Conservation (phyloP, 2,113 vertebrate species). For the Serinus canaria region DNA sequence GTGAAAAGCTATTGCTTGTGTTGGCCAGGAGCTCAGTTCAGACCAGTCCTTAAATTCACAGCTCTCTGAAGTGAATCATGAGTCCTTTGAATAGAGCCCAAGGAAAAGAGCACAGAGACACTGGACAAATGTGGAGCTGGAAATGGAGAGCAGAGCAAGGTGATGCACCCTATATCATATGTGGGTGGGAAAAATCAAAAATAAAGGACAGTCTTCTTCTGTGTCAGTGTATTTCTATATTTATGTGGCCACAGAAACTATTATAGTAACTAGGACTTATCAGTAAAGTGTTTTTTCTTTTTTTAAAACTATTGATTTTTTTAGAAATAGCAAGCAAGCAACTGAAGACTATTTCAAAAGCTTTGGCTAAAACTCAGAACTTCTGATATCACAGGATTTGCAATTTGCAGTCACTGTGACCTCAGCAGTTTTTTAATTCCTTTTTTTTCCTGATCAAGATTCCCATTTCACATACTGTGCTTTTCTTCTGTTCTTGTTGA, state of each 20-base stretch:
- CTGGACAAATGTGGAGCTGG: neutral
- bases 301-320: neutral
- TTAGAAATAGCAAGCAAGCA: neutral
- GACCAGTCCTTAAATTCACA: neutral
- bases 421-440: neutral
- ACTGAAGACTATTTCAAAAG: neutral
- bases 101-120: neutral
- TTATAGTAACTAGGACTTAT: neutral
- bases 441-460: neutral
- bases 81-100: neutral
- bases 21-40: neutral
- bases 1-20: neutral
- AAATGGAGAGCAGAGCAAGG: neutral
- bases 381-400: neutral
- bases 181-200: neutral
- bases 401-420: neutral
- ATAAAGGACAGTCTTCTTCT: neutral
- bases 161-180: neutral
- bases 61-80: neutral
- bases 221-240: neutral
- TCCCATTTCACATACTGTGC: neutral
- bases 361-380: neutral
- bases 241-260: neutral
- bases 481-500: neutral
- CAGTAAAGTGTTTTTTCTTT: neutral